A percentile compares a stretch with the other conserved stretches of the same genome.
Conservation (phyloP, 1,140 invertebrate genomes). For the Mylabris phalerata region DNA sequence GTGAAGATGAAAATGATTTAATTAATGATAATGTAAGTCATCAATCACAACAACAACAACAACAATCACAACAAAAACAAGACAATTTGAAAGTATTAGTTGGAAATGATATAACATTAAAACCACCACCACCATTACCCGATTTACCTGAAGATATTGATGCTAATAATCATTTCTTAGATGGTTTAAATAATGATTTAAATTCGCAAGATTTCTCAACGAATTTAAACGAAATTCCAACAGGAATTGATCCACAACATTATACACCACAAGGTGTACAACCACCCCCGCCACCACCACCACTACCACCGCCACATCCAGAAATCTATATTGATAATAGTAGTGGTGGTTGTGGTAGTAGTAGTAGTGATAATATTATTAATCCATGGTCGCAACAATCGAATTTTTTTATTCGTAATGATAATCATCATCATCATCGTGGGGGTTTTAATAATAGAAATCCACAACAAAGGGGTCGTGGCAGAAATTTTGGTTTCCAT, state of each 20-base stretch:
- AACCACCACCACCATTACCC: slow-evolving; percentile 37
- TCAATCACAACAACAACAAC: background rate
- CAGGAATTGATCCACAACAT: background rate
- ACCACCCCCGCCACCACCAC: background rate
- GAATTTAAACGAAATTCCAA: background rate
- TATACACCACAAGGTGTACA: background rate
- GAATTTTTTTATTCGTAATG: background rate
- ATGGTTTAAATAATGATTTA: slow-evolving; percentile 26
- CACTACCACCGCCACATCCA: background rate
- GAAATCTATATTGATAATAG: background rate
- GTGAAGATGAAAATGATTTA: slow-evolving; percentile 55
- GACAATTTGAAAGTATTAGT: slow-evolving; percentile 12
- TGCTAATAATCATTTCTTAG: slow-evolving; percentile 23
- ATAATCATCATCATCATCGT: background rate
- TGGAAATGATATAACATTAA: slow-evolving; percentile 15
- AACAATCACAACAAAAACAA: background rate
- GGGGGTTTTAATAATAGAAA: background rate
- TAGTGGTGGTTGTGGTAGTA: background rate
- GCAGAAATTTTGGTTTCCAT: background rate
- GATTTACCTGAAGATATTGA: slow-evolving; percentile 34
- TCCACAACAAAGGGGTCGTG: background rate
- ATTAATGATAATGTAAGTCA: background rate
- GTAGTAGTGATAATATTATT: background rate
- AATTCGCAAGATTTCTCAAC: slow-evolving; percentile 15
- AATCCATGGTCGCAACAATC: background rate